Percentiles rank a stretch among this genome's conserved stretches.
Conservation (phyloP, 2,797 vertebrate genomes). For the Nyctibius grandis region DNA sequence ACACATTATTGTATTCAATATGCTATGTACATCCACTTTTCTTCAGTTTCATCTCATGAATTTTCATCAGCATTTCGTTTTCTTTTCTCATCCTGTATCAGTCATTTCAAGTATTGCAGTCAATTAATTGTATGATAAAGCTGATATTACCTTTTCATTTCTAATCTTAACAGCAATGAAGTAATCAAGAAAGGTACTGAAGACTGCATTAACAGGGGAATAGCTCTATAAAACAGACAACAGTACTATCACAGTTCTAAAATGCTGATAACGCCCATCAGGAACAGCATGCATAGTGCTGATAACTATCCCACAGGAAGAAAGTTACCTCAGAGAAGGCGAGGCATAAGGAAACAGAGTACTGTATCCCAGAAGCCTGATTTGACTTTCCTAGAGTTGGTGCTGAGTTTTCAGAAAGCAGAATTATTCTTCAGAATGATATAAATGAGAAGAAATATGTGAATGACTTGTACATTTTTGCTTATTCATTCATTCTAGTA, state of each 20-base stretch:
- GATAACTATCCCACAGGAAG: conserved; percentile 41
- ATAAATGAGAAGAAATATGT: background rate
- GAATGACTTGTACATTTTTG: background rate
- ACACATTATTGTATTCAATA: background rate
- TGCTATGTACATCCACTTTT: background rate
- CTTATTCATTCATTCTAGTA: background rate
- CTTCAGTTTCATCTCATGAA: background rate
- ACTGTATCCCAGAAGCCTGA: background rate
- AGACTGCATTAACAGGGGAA: background rate
- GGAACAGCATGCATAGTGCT: background rate
- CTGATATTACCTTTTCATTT: background rate
- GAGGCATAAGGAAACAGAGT: background rate
- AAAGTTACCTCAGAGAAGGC: conserved; percentile 9
- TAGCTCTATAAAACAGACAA: conserved; percentile 15
- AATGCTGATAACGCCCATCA: background rate
- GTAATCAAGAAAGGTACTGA: background rate
- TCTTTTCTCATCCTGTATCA: background rate
- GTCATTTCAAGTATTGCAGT: background rate
- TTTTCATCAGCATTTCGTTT: background rate
- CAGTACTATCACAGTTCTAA: background rate
- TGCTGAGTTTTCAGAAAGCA: background rate
- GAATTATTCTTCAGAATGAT: background rate
- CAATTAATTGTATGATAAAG: background rate
- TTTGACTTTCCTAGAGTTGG: background rate
- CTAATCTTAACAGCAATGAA: background rate